Percentiles rank a stretch among this genome's conserved stretches.
These are phyloP conservation scores for Rhabdornis inornatus DNA, from an alignment of 2,113 vertebrate species.

Conservation along the genomic window DNA sequence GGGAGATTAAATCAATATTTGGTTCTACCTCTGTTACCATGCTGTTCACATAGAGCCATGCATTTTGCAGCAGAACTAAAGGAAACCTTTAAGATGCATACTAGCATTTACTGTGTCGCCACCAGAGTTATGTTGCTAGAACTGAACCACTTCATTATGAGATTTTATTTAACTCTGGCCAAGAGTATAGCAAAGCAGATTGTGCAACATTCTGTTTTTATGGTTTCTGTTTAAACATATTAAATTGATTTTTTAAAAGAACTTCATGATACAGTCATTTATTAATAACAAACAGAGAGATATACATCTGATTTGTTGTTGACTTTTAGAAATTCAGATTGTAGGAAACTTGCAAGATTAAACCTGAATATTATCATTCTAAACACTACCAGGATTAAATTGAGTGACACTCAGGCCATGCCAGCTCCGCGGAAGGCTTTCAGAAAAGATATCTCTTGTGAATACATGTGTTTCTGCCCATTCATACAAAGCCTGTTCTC, in stretches of 20 bases:
- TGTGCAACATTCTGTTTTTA: constrained; percentile 37
- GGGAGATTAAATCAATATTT: background rate
- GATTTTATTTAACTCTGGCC: background rate
- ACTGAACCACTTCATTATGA: background rate
- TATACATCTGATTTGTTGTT: background rate
- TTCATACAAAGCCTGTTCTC: background rate
- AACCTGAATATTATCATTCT: background rate
- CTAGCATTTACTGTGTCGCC: background rate
- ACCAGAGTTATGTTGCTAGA: background rate
- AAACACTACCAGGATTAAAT: background rate
- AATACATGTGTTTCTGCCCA: background rate
- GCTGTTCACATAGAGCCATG: background rate
- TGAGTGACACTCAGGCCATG: background rate
- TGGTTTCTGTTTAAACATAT: background rate
- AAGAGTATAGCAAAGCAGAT: constrained; percentile 6
- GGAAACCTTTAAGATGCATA: background rate
- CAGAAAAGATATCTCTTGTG: background rate
- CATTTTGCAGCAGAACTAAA: background rate
- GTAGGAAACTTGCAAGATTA: background rate
- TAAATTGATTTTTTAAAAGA: constrained; percentile 7
- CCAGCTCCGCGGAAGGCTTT: background rate
- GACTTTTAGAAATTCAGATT: background rate
- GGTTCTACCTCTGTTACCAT: background rate
- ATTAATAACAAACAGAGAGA: constrained; percentile 33
- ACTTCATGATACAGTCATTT: background rate